These are phyloP conservation scores for Pegea sp. DNA, from an alignment of 23 tunicate genomes.

Conservation along the genomic window DNA sequence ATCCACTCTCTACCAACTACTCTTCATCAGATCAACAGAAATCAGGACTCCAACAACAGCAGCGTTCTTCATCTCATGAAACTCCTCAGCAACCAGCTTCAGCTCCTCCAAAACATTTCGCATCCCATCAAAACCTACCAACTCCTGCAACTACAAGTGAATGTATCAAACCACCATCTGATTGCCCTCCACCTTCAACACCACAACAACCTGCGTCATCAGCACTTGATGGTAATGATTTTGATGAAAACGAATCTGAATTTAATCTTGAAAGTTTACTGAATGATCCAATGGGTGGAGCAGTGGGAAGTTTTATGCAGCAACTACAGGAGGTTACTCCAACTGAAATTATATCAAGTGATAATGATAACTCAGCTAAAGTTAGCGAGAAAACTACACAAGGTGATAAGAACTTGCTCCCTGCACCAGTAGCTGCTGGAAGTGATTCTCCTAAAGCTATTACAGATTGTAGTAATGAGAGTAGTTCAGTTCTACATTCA, in stretches of 20 bases:
- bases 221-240: slow-evolving; percentile 5
- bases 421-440: neutral
- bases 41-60: neutral
- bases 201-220: slow-evolving; percentile 1
- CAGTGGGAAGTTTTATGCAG: slow-evolving; percentile 57
- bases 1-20: neutral
- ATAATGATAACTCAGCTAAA: slow-evolving; percentile 1
- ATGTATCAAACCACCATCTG: neutral
- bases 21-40: slow-evolving; percentile 4
- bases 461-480: neutral
- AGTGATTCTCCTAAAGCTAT: neutral
- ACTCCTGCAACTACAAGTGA: neutral
- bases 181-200: neutral
- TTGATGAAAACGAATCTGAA: slow-evolving; percentile 12
- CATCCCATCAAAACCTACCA: too few species aligned
- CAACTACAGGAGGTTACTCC: slow-evolving; percentile 56
- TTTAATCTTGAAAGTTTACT: slow-evolving; percentile 69
- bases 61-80: too few species aligned
- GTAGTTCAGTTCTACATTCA: neutral
- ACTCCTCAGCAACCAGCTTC: too few species aligned
- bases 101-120: too few species aligned
- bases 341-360: neutral
- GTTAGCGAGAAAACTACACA: neutral
- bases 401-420: neutral
- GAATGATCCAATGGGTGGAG: slow-evolving; percentile 25